Conservation (phyloP, 2,797 vertebrate genomes). For the Todus mexicanus region DNA sequence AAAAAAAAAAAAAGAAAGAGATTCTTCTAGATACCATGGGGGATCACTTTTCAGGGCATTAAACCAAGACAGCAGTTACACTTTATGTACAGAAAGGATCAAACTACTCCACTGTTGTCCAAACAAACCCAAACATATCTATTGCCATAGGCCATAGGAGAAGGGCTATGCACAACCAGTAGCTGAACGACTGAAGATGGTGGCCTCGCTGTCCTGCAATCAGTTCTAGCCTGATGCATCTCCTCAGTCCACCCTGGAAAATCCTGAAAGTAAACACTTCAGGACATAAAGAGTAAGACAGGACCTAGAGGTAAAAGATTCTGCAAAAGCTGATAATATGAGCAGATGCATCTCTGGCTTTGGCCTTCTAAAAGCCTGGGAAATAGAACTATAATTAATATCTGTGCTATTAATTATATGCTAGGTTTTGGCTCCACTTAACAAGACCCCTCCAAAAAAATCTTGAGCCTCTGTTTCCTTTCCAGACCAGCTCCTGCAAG, state of each 20-base stretch:
- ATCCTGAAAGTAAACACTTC: neutral
- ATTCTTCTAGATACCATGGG: fast-evolving
- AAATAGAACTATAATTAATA: neutral
- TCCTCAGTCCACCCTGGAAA: neutral
- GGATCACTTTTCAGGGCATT: neutral
- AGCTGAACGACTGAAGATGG: neutral
- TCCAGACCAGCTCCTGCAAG: neutral
- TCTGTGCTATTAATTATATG: neutral
- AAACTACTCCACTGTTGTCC: neutral
- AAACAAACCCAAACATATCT: neutral
- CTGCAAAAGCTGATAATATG: neutral
- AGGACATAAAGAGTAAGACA: neutral
- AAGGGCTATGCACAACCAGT: neutral
- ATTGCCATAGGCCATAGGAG: neutral
- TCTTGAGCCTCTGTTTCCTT: neutral
- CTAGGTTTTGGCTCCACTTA: neutral
- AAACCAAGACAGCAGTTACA: neutral
- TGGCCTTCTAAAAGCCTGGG: neutral
- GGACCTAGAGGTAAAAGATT: neutral
- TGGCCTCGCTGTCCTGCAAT: neutral
- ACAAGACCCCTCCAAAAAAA: neutral
- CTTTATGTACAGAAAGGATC: neutral
- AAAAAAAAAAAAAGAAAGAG: neutral
- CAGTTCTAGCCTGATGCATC: neutral
- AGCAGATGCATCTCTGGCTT: neutral